phyloP scores from a whole-genome alignment of 2,888 invertebrate species.

The Limnephilus marmoratus region DNA sequence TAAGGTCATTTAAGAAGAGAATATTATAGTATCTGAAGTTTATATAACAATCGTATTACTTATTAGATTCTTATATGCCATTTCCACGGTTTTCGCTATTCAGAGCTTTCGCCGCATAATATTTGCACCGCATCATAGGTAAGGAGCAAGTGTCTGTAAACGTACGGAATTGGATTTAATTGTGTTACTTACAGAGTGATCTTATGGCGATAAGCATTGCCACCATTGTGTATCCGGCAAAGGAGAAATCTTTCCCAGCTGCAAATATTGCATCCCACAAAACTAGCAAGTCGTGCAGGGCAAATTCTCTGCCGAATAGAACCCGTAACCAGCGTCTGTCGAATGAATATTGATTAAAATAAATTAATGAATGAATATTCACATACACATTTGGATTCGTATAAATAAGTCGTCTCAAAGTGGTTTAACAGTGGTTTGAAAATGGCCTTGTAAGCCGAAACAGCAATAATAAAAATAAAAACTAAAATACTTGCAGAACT shows the following conservation, averaged over 20 bases:
- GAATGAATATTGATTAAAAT: neutral
- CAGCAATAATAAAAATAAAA: too few species aligned
- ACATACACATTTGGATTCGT: neutral
- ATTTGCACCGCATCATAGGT: too few species aligned
- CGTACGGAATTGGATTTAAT: neutral
- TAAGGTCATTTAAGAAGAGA: too few species aligned
- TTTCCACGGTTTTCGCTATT: too few species aligned
- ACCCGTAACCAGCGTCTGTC: slow-evolving; percentile 88
- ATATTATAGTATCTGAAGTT: too few species aligned
- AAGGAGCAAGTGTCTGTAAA: neutral
- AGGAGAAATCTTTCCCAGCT: slow-evolving; percentile 77
- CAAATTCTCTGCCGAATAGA: slow-evolving; percentile 90
- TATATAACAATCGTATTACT: too few species aligned
- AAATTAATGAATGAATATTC: neutral
- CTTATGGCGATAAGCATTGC: slow-evolving; percentile 87
- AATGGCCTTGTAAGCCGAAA: too few species aligned
- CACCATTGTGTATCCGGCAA: slow-evolving; percentile 84
- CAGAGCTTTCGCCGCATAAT: too few species aligned
- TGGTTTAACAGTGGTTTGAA: too few species aligned
- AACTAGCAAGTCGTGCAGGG: slow-evolving; percentile 84
- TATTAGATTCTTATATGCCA: too few species aligned
- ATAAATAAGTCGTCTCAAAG: too few species aligned
- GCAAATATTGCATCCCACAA: slow-evolving; percentile 92
- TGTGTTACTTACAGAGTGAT: slow-evolving; percentile 79
- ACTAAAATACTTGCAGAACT: too few species aligned